phyloP scores from a whole-genome alignment of 2,797 vertebrate genomes.

The Enteromius fasciolatus region DNA sequence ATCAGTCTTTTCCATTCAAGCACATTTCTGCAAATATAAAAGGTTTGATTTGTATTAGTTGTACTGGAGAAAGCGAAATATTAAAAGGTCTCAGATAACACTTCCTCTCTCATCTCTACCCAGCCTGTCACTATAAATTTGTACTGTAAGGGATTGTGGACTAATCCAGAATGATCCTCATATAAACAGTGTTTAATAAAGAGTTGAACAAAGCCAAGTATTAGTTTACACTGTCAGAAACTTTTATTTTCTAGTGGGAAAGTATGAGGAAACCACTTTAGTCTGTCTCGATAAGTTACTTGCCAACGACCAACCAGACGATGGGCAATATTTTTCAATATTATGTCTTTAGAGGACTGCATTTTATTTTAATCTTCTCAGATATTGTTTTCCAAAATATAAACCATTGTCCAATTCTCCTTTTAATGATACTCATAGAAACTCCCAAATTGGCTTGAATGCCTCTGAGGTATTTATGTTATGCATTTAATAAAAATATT shows the following conservation, averaged over 20 bases:
- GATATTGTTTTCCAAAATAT: conserved; percentile 10
- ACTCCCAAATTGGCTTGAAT: conserved; percentile 50
- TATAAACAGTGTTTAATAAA: conserved; percentile 25
- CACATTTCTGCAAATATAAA: background rate
- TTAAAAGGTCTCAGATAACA: conserved; percentile 21
- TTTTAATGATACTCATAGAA: conserved; percentile 14
- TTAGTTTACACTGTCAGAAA: conserved; percentile 23
- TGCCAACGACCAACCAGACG: background rate
- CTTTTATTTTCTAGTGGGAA: background rate
- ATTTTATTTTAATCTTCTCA: background rate
- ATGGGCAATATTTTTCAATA: background rate
- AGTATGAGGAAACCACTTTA: background rate
- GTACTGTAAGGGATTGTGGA: conserved; percentile 28
- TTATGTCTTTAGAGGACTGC: background rate
- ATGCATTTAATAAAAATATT: conserved; percentile 64
- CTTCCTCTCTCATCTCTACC: conserved; percentile 36
- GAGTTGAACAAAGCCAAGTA: conserved; percentile 32
- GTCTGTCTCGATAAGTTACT: background rate
- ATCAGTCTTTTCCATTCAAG: background rate
- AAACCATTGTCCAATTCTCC: conserved; percentile 42
- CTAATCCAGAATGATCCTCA: conserved; percentile 38
- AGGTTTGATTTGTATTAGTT: background rate
- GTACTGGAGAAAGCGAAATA: conserved; percentile 6
- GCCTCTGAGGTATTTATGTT: conserved; percentile 61
- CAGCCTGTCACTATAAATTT: conserved; percentile 28